Evolutionary conservation across 2,888 invertebrate genomes (phyloP), one percentile per base, ranked within the genome.

Genomic region (Scrobipalpa costella): DNA sequence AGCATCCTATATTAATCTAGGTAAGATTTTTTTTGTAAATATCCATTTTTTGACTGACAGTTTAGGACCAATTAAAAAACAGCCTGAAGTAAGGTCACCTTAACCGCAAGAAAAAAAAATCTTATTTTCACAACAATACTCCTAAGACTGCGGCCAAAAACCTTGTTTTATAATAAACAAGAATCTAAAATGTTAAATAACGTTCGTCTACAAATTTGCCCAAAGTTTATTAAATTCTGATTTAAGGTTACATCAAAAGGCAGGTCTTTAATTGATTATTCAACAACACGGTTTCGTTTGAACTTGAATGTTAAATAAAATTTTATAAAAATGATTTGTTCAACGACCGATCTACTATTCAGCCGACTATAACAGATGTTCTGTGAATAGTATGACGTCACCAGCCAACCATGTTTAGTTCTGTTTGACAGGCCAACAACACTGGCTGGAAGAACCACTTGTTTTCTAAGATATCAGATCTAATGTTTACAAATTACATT

Each of bases 301-400:
- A 57, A 57, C 36, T 57, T 57, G 36, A 57, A 57, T 57, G 21
- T 21, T 21, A 9, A 13, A 44, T 21, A 40, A 44, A 13, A 40
- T 13, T 59, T 36, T 13, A 57, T 57, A 57, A 36, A n/a, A n/a
- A 9, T 17, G 7, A 11, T 11, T 38, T 38, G 27, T n/a, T 17
- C 19, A 44, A 27, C 33, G 49, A 34, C 33, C 55, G 52, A 49
- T 40, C 50, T 44, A 57, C 44, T 63, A 60, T 63, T 63, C 55
- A 60, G n/a, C n/a, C 33, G 15, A 34, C 27, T 36, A 9, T 52
- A 52, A 61, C 63, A 64, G 61, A 61, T 64, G 61, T 61, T 64
- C 40, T 47, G 47, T 64, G 64, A 64, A 62, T 62, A 58, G 62
- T 9, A 33, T 64, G 61, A 64, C 64, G 64, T 63, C 63, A 65